Evolutionary conservation across 2,113 vertebrate genomes (phyloP).

Genomic region (Ahaetulla prasina): DNA sequence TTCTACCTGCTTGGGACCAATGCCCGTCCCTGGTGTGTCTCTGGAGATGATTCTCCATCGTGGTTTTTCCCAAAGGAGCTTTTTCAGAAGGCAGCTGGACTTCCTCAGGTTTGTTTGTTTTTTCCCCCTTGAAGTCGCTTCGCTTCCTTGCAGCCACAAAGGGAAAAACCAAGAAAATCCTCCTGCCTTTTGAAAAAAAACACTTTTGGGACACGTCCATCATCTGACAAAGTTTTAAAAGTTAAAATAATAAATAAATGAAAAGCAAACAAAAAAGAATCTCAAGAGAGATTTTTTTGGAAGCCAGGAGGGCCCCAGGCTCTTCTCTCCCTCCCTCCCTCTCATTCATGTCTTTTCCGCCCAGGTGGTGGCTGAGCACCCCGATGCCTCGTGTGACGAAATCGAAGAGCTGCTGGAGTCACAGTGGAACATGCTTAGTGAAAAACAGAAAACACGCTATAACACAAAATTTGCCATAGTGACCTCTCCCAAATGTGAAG

Average conservation of each 20-base stretch:
- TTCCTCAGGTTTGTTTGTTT: too few species aligned
- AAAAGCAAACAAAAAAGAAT: too few species aligned
- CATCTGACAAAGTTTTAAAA: background rate
- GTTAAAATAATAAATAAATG: background rate
- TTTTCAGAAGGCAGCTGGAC: too few species aligned
- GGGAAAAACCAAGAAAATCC: background rate
- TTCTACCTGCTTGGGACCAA: too few species aligned
- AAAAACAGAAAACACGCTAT: conserved; percentile 79
- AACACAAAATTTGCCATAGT: conserved; percentile 79
- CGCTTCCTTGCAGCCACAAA: too few species aligned
- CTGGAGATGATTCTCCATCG: too few species aligned
- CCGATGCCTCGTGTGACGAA: conserved; percentile 74
- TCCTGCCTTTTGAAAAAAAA: background rate
- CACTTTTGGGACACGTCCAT: background rate
- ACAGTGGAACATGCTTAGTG: conserved; percentile 77
- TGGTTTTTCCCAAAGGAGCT: too few species aligned
- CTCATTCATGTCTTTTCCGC: conserved; percentile 13
- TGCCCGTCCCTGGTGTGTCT: too few species aligned
- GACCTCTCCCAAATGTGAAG: conserved; percentile 67
- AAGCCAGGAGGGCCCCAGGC: accelerated
- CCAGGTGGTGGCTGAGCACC: conserved; percentile 76
- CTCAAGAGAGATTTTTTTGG: too few species aligned
- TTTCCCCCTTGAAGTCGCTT: too few species aligned
- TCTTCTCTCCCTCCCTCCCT: too few species aligned
- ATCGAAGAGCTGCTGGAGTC: conserved; percentile 78